A percentile compares a stretch with the other conserved stretches of the same genome.
Evolutionary conservation across 2,888 invertebrate species (phyloP).

Genomic region (Drosophila tanythrix): DNA sequence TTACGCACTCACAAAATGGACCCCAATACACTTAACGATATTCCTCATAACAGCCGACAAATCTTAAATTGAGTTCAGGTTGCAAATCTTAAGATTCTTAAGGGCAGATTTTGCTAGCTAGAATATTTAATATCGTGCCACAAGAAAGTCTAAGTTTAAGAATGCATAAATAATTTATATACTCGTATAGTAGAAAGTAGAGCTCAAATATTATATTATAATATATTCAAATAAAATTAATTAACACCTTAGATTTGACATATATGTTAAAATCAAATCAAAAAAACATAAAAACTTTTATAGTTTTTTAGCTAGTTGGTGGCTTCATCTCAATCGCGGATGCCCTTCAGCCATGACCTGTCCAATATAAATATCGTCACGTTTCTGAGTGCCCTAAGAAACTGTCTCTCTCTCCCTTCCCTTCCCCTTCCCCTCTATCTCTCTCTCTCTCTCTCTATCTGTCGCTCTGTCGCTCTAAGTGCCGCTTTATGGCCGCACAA

Average conservation of each 20-base stretch:
- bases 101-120: background rate
- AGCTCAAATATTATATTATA: background rate
- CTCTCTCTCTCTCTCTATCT: too few relatives aligned
- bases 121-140: background rate
- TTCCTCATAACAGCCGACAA: background rate
- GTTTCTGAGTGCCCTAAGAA: conserved; percentile 18
- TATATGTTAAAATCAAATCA: background rate
- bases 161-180: background rate
- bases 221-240: too few relatives aligned
- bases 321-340: background rate
- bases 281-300: background rate
- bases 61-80: background rate
- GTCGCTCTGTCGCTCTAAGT: background rate
- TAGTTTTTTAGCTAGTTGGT: background rate
- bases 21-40: conserved; percentile 7
- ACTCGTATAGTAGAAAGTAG: background rate
- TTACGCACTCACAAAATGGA: conserved; percentile 10
- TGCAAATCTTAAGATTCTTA: background rate
- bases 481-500: conserved; percentile 34
- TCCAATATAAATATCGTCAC: conserved; percentile 26
- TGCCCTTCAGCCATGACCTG: conserved; percentile 12
- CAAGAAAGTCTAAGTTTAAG: background rate
- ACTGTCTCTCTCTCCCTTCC: background rate
- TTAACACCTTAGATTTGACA: too few relatives aligned
- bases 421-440: background rate